phyloP scores from a whole-genome alignment of 92 coral and sea anemone species.

The Zoanthus sociatus region DNA sequence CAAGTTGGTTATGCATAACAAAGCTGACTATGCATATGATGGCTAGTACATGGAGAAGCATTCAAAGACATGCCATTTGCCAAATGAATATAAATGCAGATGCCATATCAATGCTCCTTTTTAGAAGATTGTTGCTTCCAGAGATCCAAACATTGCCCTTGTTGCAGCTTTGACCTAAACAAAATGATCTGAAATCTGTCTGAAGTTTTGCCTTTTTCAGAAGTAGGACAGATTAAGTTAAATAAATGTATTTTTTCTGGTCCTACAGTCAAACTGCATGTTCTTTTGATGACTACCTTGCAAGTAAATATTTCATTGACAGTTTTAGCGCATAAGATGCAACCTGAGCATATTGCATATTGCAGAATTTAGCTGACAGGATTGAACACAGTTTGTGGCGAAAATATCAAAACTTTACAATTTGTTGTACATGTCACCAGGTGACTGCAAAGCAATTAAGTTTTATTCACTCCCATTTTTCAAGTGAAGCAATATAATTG shows the following conservation, averaged over 20 bases:
- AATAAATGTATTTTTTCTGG: background rate
- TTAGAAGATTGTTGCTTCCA: background rate
- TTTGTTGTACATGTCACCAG: too few relatives aligned
- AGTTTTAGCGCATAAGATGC: too few relatives aligned
- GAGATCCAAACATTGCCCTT: background rate
- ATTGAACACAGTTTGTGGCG: too few relatives aligned
- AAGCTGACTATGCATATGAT: slow-evolving; percentile 97
- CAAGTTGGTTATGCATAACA: slow-evolving; percentile 97
- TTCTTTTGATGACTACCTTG: too few relatives aligned
- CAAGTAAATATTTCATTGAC: too few relatives aligned
- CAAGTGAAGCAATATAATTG: too few relatives aligned
- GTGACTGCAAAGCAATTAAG: too few relatives aligned
- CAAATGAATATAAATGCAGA: background rate
- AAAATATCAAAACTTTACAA: too few relatives aligned
- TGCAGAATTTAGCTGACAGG: too few relatives aligned
- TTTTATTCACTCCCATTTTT: too few relatives aligned
- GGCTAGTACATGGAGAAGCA: slow-evolving; percentile 62
- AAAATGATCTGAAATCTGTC: background rate
- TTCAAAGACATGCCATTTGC: background rate
- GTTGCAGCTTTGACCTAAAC: background rate
- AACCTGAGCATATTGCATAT: too few relatives aligned
- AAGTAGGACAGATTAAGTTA: background rate
- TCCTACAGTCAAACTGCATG: background rate
- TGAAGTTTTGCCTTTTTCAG: background rate
- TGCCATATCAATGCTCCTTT: background rate